Conservation (phyloP, 1,140 invertebrate species). For the Semibalanus balanoides region DNA sequence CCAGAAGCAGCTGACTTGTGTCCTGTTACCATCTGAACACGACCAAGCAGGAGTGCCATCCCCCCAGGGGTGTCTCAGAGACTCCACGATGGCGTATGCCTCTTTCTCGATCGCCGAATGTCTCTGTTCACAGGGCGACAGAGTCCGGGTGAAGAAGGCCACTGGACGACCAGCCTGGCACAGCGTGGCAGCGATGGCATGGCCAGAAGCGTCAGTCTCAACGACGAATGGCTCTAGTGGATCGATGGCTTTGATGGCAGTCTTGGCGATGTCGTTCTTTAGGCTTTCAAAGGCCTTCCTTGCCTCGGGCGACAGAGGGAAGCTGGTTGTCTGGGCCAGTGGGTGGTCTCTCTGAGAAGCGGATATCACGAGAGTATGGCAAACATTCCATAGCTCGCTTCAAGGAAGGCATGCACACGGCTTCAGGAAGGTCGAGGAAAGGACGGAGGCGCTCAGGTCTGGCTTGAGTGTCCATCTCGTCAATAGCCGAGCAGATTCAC, state of each 20-base stretch:
- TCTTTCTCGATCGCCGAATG: constrained; percentile 20
- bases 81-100: constrained; percentile 18
- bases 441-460: constrained; percentile 11
- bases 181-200: constrained; percentile 19
- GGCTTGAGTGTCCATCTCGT: constrained; percentile 10
- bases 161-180: constrained; percentile 12
- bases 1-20: constrained; percentile 23
- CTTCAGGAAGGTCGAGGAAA: constrained; percentile 14
- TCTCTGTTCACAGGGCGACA: neutral
- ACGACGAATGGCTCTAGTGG: neutral
- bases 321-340: neutral
- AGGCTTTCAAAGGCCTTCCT: constrained; percentile 5
- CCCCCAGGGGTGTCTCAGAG: constrained; percentile 15
- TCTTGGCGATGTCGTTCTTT: constrained; percentile 11
- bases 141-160: constrained; percentile 17
- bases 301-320: neutral
- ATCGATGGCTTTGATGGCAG: constrained; percentile 9
- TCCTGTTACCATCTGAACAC: constrained; percentile 20
- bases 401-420: constrained; percentile 11
- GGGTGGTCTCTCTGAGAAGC: constrained; percentile 6
- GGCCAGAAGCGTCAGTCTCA: constrained; percentile 17
- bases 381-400: constrained; percentile 9
- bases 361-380: constrained; percentile 14
- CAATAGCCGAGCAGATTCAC: constrained; percentile 12
- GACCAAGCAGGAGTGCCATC: constrained; percentile 17